These are phyloP conservation scores for Caradrina clavipalpis DNA, from an alignment of 2,888 invertebrate genomes.

Conservation along the genomic window DNA sequence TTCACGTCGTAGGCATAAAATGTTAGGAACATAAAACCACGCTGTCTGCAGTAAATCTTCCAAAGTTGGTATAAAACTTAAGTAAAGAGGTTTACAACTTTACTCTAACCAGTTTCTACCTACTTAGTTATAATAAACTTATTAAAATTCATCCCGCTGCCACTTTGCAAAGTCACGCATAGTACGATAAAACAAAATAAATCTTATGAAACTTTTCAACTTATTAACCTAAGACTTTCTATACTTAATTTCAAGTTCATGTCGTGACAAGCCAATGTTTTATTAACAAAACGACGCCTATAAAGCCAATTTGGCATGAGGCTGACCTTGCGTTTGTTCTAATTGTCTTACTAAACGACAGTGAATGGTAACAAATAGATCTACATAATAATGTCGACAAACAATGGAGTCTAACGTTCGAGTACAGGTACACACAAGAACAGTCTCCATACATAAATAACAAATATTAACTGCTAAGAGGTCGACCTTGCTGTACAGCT, in stretches of 20 bases:
- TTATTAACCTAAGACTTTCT: conserved; percentile 36
- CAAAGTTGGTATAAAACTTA: conserved; percentile 45
- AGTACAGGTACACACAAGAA: conserved; percentile 65
- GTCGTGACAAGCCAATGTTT: conserved; percentile 59
- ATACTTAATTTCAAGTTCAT: conserved; percentile 53
- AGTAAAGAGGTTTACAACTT: conserved; percentile 51
- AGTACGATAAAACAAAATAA: conserved; percentile 42
- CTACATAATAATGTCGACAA: conserved; percentile 74
- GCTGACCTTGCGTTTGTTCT: conserved; percentile 76
- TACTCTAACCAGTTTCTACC: conserved; percentile 32
- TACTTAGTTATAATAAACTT: conserved; percentile 44
- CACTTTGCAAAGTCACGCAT: conserved; percentile 37
- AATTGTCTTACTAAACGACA: conserved; percentile 74
- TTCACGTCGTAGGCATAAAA: conserved; percentile 33
- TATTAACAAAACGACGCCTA: conserved; percentile 43
- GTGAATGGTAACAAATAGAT: conserved; percentile 77
- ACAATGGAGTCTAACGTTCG: conserved; percentile 73
- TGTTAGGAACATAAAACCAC: conserved; percentile 26
- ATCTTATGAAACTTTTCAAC: conserved; percentile 42
- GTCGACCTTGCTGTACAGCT: conserved; percentile 68
- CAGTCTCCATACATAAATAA: conserved; percentile 69
- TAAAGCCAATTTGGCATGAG: conserved; percentile 64
- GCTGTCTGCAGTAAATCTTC: conserved; percentile 38
- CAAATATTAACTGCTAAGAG: conserved; percentile 63
- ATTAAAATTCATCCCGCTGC: conserved; percentile 51